Evolutionary conservation across 2,888 invertebrate genomes (phyloP), one percentile per base, ranked within the genome.

Genomic region (Drosophila acutilabella): DNA sequence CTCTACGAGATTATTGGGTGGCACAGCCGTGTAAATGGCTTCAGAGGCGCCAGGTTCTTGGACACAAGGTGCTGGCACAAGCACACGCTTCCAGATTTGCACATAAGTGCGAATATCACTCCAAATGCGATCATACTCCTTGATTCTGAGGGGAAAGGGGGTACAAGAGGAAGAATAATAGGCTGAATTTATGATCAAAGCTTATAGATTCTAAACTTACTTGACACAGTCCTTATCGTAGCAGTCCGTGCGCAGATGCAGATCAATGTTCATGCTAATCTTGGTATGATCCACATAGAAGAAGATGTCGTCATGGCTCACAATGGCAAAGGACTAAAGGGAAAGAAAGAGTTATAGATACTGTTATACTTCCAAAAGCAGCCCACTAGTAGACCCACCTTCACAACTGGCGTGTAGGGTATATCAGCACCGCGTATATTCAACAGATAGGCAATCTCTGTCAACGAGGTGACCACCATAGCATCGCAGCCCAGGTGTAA

Each of bases 371-470:
- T n/a, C 5, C 4, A 0, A 11, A 4, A 10, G 45, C 10, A 5
- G 2, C 10, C 18, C 2, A 13, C 33, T 0, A 7, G 10, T 0
- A 0, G 1, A 20, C 65, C 52, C 42, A 96, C 95, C 88, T 95
- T 95, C 8, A 97, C 93, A 16, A 97, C 95, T 0, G 98, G 97
- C 0, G 96, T 96, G 90, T 95, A 95, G 0, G 96, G 96, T 72
- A 97, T 94, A 92, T 98, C 98, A 62, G 94, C 93, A 0, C 97
- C 98, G n/a, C 98, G 94, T 16, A 98, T 94, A 91, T 98, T 98
- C 38, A 98, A 93, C 36, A 98, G 92, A 96, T 98, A 98, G 0
- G 97, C 97, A 47, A 96, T 95, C 92, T 98, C 98, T 82, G 98
- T 97, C 59, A 98, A 92, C 0, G 97, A 96, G 0, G 97, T 97